Base-by-base conservation (phyloP, 1,140 invertebrate genomes). In the Hestina assimilis region DNA sequence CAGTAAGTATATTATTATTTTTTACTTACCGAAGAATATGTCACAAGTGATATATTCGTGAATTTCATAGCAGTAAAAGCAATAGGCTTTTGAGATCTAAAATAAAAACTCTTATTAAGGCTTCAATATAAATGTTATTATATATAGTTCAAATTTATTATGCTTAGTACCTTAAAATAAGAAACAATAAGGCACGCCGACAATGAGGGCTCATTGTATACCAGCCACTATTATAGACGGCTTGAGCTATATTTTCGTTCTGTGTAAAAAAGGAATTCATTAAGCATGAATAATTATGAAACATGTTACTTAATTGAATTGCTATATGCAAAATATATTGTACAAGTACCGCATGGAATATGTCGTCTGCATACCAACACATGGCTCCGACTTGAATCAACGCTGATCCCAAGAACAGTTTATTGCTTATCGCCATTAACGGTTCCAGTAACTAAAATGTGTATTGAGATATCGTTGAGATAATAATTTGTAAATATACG, bases 351-450 rank as follows among this genome's bases (percentile, higher is more conserved):
- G 79, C 81, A 61, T 84, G 76, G 33, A 77, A 77, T 59, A 87
- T 83, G 14, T 83, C 75, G 60, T 87, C 83, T 11, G 79, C 84
- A 56, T 87, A 87, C 84, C 81, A 86, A 59, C 84, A 87, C 29
- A 87, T 40, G 31, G 81, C 69, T 35, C 81, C 81, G 9, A 86
- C 78, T 73, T 87, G 83, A 52, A 87, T 79, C 4, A 87, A 55
- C 31, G 76, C 73, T 20, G 83, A 81, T 26, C 61, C 69, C 23
- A 87, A 62, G 62, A 84, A 87, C 5, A 87, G 42, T 61, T 87
- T 87, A 46, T 81, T 86, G 47, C 80, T 83, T n/a, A 84, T 51
- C 4, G 70, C 78, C 61, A 84, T 46, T 21, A 86, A 57, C 9
- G 84, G 83, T 65, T 87, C 83, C 40, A 87, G 52, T n/a, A 86